phyloP scores from a whole-genome alignment of 2,888 invertebrate genomes.

The Acanthoscelides obtectus region DNA sequence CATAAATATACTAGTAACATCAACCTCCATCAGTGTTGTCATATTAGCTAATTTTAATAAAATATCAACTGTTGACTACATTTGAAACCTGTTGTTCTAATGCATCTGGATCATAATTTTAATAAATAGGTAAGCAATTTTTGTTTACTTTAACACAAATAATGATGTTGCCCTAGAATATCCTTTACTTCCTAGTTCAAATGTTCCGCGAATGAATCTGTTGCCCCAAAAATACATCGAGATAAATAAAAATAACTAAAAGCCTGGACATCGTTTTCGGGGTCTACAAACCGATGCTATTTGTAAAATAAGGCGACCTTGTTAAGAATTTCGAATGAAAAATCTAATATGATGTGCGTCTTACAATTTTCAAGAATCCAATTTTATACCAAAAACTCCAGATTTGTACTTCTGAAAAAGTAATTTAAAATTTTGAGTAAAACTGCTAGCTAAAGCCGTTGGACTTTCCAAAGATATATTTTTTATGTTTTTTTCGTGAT shows the following conservation, averaged over 20 bases:
- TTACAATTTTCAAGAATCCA: neutral
- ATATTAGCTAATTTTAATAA: no score
- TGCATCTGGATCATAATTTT: no score
- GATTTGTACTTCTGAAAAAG: no score
- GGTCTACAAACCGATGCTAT: neutral
- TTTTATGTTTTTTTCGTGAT: no score
- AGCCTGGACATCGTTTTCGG: neutral
- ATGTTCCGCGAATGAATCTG: neutral
- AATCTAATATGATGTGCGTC: neutral
- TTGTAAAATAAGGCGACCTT: neutral
- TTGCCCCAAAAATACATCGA: neutral
- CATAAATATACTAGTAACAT: no score
- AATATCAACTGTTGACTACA: no score
- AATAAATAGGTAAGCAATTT: neutral
- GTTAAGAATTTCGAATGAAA: neutral
- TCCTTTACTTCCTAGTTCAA: neutral
- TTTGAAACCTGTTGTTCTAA: no score
- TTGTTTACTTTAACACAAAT: neutral
- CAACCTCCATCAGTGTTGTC: no score
- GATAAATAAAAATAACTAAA: neutral
- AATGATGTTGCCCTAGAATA: neutral
- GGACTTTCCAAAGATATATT: no score
- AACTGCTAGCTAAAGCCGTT: no score
- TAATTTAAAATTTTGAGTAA: no score
- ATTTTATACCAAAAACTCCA: no score